Evolutionary conservation across 2,113 vertebrate genomes (phyloP).

Genomic region (Crotalus tigris): DNA sequence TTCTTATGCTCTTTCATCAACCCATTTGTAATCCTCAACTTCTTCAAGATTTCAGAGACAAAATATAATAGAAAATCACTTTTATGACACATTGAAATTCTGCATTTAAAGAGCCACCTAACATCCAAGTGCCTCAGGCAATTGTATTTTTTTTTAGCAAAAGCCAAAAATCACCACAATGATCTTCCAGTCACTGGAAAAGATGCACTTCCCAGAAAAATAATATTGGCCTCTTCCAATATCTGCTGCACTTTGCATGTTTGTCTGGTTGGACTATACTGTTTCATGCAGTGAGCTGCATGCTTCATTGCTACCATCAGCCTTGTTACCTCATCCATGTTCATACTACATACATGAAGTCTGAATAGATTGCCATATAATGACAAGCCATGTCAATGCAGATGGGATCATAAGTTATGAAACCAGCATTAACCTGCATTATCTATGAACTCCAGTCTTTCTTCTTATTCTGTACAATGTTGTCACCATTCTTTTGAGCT

Average conservation of each 20-base stretch:
- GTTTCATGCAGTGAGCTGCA: not conserved
- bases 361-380: not conserved
- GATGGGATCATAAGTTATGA: not conserved
- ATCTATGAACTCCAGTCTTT: not conserved
- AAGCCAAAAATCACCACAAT: not conserved
- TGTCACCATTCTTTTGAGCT: not conserved
- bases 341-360: not conserved
- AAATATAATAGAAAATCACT: not conserved
- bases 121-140: not conserved
- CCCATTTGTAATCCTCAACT: not conserved
- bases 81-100: not conserved
- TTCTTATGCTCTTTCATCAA: not conserved
- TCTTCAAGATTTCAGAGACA: not conserved
- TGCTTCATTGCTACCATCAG: not conserved
- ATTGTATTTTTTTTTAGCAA: not conserved
- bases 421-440: not conserved
- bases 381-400: not conserved
- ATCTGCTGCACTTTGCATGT: not conserved
- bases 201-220: not conserved
- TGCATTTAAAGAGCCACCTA: not conserved
- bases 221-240: not conserved
- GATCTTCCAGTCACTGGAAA: not conserved
- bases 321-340: not conserved
- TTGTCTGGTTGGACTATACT: not conserved
- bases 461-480: not conserved